A percentile compares a stretch with the other conserved stretches of the same genome.
Conservation (phyloP, 1,140 invertebrate species). For the Hypothenemus hampei region DNA sequence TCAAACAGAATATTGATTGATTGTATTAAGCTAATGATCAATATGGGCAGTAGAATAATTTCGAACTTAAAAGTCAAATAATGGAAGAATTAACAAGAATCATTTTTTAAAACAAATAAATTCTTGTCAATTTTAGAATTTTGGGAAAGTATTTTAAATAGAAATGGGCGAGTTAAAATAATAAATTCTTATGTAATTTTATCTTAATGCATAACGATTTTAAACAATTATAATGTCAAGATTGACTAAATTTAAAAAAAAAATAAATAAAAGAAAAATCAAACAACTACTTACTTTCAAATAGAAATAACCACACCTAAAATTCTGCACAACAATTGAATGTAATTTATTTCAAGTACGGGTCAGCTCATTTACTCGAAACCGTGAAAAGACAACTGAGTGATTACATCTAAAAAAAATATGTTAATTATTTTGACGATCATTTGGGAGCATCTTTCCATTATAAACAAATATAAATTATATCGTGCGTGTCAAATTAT, state of each 20-base stretch:
- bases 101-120: too few relatives aligned
- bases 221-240: not conserved
- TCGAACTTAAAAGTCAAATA: too few relatives aligned
- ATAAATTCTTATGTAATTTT: too few relatives aligned
- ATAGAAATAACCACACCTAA: not conserved
- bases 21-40: too few relatives aligned
- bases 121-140: too few relatives aligned
- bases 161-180: too few relatives aligned
- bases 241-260: not conserved
- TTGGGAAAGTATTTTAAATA: too few relatives aligned
- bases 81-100: too few relatives aligned
- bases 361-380: not conserved
- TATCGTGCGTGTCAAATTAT: constrained; percentile 5
- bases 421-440: not conserved
- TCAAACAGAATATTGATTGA: too few relatives aligned
- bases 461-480: constrained; percentile 14
- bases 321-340: not conserved
- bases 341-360: not conserved
- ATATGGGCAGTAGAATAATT: too few relatives aligned
- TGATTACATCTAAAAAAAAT: too few relatives aligned
- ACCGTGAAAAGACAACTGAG: not conserved
- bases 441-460: not conserved
- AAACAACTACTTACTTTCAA: not conserved
- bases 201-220: not conserved
- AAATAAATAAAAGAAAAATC: too few relatives aligned